Evolutionary conservation across 2,888 invertebrate species (phyloP).

Genomic region (Boloria selene): DNA sequence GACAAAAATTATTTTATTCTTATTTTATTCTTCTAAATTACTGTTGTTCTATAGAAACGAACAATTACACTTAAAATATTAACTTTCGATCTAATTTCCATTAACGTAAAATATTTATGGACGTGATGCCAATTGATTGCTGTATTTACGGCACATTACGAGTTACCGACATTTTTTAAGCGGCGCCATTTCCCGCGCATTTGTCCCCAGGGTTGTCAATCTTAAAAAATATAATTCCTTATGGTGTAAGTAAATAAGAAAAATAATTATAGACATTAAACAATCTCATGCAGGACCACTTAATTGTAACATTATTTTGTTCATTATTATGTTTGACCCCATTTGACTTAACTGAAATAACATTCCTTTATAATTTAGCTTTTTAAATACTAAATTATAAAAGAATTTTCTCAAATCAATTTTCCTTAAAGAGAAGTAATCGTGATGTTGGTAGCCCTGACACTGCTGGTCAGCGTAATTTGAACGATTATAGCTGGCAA

Average conservation of each 20-base stretch:
- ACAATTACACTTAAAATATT: constrained; percentile 23
- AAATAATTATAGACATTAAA: not conserved
- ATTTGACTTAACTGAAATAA: no score
- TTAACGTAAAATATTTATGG: constrained; percentile 38
- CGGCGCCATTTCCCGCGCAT: constrained; percentile 50
- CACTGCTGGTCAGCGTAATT: constrained; percentile 48
- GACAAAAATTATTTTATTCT: not conserved
- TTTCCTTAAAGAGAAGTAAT: no score
- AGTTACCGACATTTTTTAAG: constrained; percentile 53
- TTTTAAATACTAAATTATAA: no score
- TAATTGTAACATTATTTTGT: not conserved
- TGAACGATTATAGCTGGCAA: constrained; percentile 74
- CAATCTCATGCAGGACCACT: not conserved
- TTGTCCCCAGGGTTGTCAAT: constrained; percentile 51
- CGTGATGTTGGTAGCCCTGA: constrained; percentile 4
- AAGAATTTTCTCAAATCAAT: no score
- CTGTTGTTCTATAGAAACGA: constrained; percentile 8
- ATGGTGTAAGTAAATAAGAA: not conserved
- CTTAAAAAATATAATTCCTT: not conserved
- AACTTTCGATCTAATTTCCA: constrained; percentile 33
- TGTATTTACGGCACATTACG: constrained; percentile 49
- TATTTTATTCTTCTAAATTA: not conserved
- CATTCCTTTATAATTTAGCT: no score
- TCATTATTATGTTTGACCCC: not conserved
- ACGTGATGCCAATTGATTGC: constrained; percentile 46